phyloP scores from a whole-genome alignment of 2,888 invertebrate genomes.

The Temnothorax ravouxi region DNA sequence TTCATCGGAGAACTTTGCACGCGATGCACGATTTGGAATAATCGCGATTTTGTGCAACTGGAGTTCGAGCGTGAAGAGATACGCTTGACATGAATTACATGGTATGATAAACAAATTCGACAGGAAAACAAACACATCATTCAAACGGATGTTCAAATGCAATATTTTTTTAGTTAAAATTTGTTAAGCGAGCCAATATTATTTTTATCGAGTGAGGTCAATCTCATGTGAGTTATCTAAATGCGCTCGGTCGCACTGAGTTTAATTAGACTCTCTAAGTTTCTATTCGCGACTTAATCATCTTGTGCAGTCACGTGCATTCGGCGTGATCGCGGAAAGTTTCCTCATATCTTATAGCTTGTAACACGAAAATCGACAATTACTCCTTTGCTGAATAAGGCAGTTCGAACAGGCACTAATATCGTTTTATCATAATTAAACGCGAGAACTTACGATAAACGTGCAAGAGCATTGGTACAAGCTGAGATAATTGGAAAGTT shows the following conservation, averaged over 20 bases:
- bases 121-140: neutral
- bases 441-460: conserved; percentile 12
- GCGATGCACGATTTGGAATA: conserved; percentile 32
- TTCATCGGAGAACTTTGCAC: neutral
- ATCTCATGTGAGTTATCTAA: conserved; percentile 53
- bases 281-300: conserved; percentile 73
- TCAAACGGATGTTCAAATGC: neutral
- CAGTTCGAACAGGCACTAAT: conserved; percentile 40
- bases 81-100: conserved; percentile 28
- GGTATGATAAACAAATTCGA: conserved; percentile 34
- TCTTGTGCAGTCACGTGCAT: conserved; percentile 66
- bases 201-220: conserved; percentile 54
- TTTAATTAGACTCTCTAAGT: conserved; percentile 71
- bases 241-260: conserved; percentile 49
- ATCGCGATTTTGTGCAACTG: conserved; percentile 36
- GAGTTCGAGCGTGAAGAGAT: conserved; percentile 44
- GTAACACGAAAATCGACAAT: conserved; percentile 65
- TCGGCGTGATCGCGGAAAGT: conserved; percentile 63
- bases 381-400: conserved; percentile 60
- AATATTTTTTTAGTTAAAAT: neutral
- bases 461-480: neutral
- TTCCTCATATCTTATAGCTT: conserved; percentile 64
- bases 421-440: conserved; percentile 39
- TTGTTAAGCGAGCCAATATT: neutral
- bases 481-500: neutral